A percentile compares a stretch with the other conserved stretches of the same genome.
Evolutionary conservation across 2,113 vertebrate genomes (phyloP).

Genomic region (Hippocampus mohnikei): DNA sequence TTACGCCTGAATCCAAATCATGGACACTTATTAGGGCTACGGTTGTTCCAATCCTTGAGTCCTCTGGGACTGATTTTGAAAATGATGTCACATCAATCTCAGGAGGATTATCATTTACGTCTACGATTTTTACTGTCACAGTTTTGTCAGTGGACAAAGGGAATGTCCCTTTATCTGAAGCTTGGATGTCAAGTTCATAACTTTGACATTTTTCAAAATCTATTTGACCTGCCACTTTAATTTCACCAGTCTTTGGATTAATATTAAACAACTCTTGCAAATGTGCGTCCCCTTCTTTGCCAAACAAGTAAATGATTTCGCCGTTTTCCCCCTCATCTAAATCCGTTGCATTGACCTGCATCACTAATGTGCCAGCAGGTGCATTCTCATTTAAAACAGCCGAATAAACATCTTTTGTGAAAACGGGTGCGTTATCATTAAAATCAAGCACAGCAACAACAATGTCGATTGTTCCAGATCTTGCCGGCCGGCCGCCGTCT

Average conservation of each 20-base stretch:
- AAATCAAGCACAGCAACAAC: conserved; percentile 62
- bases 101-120: conserved; percentile 61
- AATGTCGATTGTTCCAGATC: conserved; percentile 50
- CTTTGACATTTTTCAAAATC: conserved; percentile 48
- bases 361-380: conserved; percentile 43
- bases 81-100: conserved; percentile 66
- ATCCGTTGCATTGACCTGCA: conserved; percentile 67
- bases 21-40: conserved; percentile 39
- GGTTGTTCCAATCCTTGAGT: conserved; percentile 35
- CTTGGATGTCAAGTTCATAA: conserved; percentile 59
- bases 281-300: conserved; percentile 43
- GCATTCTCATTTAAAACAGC: conserved; percentile 53
- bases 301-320: conserved; percentile 58
- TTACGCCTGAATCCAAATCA: conserved; percentile 37
- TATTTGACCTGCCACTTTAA: conserved; percentile 41
- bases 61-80: conserved; percentile 52
- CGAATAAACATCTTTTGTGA: conserved; percentile 53
- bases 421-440: conserved; percentile 71
- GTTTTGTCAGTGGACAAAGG: conserved; percentile 38
- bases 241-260: conserved; percentile 44
- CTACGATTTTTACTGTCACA: conserved; percentile 43
- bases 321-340: conserved; percentile 63
- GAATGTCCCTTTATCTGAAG: conserved; percentile 45
- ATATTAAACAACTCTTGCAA: conserved; percentile 43
- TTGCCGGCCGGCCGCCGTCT: conserved; percentile 68